Base-by-base conservation (phyloP, 2,113 vertebrate genomes). In the Grammomys surdaster region DNA sequence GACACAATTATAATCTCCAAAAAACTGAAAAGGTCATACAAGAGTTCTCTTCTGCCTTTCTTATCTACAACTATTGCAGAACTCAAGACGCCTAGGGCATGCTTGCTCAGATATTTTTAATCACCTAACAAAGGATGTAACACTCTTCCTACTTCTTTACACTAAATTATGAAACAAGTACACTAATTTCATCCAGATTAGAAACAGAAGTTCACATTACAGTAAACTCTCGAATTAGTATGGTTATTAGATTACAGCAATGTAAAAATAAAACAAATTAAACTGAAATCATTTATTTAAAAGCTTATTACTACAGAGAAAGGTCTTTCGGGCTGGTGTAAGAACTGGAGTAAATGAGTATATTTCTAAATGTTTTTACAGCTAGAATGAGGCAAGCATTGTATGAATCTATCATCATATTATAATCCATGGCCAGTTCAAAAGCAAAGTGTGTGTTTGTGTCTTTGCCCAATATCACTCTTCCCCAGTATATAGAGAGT, bases 181-280 rank as follows among this genome's bases (percentile, higher is more conserved):
- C 11, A 73, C 28, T 88, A 76, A 89, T 48, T 87, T 72, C 31
- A 76, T 78, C 46, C 31, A 80, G 56, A 84, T 75, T 72, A 78
- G 48, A 96, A 92, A 73, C 16, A 90, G 22, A 86, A 91, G 51
- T 69, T 75, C 48, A 95, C 69, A 78, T 51, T 40, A 28, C 33
- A 48, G 24, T 40, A 75, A 24, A 88, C 5, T 85, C 70, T 63
- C 88, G 43, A 88, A 84, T 93, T 73, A 60, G 14, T 86, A 20
- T 89, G 43, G 40, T 22, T 90, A 63, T 40, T 12, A 77, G 16
- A 86, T 22, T 77, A 43, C 16, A 60, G 33, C 58, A 60, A 81
- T 31, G 80, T 26, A 54, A 80, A 93, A 89, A 70, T 22, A 81
- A 82, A 88, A 70, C 7, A n/a, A 65, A 85, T 36, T 73, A 76